Conservation (phyloP, 2,888 invertebrate genomes). For the Epistrophe grossulariae region DNA sequence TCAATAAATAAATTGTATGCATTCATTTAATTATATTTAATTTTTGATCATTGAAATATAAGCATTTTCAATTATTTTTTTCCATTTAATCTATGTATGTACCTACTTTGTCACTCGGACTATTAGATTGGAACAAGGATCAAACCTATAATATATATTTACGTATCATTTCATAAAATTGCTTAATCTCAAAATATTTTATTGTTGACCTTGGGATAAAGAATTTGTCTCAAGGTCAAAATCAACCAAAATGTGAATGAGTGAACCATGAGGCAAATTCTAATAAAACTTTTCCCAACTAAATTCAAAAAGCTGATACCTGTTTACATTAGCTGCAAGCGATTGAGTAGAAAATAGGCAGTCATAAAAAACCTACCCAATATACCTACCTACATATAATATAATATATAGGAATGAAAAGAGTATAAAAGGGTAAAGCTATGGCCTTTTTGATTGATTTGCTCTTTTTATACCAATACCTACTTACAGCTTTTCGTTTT, state of each 20-base stretch:
- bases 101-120: background rate
- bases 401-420: background rate
- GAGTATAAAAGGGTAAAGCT: background rate
- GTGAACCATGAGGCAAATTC: background rate
- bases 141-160: background rate
- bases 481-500: background rate
- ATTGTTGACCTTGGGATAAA: background rate
- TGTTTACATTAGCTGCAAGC: background rate
- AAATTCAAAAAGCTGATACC: background rate
- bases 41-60: background rate
- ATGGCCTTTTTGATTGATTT: slow-evolving; percentile 15
- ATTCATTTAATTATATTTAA: background rate
- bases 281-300: background rate
- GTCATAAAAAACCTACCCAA: background rate
- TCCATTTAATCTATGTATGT: background rate
- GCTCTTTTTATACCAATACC: background rate
- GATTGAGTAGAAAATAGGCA: no score
- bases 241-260: background rate
- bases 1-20: background rate
- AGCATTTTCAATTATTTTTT: background rate
- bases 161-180: background rate
- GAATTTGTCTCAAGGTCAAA: no score
- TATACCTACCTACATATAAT: background rate
- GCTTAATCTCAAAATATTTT: background rate
- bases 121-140: background rate